phyloP scores from a whole-genome alignment of 2,888 invertebrate species.

The Caenorhabditis sp. region DNA sequence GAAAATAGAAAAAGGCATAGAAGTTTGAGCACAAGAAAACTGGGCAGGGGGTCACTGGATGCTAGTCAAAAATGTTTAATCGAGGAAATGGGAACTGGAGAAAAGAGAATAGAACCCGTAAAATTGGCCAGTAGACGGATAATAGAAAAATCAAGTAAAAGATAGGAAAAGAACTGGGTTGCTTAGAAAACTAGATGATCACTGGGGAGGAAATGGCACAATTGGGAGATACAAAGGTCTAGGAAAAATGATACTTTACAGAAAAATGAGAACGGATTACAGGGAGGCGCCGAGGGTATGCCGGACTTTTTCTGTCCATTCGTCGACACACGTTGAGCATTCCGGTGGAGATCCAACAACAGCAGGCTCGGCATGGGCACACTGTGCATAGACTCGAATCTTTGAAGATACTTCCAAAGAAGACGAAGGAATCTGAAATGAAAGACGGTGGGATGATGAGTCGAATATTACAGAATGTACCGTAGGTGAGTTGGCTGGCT shows the following conservation, averaged over 20 bases:
- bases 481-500: slow-evolving; percentile 46
- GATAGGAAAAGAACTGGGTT: background rate
- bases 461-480: slow-evolving; percentile 15
- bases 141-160: slow-evolving; percentile 2
- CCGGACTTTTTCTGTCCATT: slow-evolving; percentile 69
- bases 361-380: slow-evolving; percentile 69
- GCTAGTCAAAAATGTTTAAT: slow-evolving; percentile 21
- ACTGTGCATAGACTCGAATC: slow-evolving; percentile 68
- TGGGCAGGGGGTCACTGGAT: slow-evolving; percentile 20
- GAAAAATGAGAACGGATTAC: slow-evolving; percentile 1
- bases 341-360: slow-evolving; percentile 59
- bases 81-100: slow-evolving; percentile 16
- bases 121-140: slow-evolving; percentile 10
- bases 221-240: slow-evolving; percentile 9
- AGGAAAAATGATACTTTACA: slow-evolving; percentile 15
- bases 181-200: slow-evolving; percentile 22
- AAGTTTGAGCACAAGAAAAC: slow-evolving; percentile 34
- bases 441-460: background rate
- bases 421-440: slow-evolving; percentile 57
- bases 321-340: slow-evolving; percentile 66
- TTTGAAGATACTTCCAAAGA: slow-evolving; percentile 59
- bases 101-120: slow-evolving; percentile 25
- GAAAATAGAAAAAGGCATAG: slow-evolving; percentile 7
- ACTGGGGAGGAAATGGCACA: slow-evolving; percentile 17
- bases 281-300: slow-evolving; percentile 57